Evolutionary conservation across 2,797 vertebrate species (phyloP).

Genomic region (Odontamblyopus rebecca): DNA sequence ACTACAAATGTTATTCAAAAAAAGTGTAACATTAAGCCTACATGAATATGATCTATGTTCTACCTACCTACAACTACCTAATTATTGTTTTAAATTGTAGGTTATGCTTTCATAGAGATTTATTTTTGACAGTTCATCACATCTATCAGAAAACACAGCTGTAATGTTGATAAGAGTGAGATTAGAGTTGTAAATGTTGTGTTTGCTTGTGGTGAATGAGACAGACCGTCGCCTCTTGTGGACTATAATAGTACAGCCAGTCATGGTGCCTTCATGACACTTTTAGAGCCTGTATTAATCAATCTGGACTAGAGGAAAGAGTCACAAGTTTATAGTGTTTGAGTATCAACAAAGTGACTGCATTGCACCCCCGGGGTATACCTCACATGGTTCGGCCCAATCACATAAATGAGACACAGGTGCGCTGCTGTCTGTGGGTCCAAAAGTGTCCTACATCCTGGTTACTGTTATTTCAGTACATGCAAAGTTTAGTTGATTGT

Average conservation of each 20-base stretch:
- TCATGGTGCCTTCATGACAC: constrained; percentile 54
- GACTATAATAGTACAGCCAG: constrained; percentile 21
- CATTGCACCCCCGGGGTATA: constrained; percentile 13
- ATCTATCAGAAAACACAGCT: constrained; percentile 60
- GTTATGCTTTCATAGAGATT: constrained; percentile 25
- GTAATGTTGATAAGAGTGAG: constrained; percentile 67
- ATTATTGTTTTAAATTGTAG: constrained; percentile 19
- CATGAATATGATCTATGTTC: neutral
- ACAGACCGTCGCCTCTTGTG: constrained; percentile 65
- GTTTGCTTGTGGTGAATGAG: constrained; percentile 61
- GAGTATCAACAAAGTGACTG: constrained; percentile 22
- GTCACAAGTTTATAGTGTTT: constrained; percentile 44
- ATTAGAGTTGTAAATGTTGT: constrained; percentile 68
- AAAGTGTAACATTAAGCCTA: neutral
- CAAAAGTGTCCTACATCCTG: constrained; percentile 39
- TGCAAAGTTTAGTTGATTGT: constrained; percentile 3
- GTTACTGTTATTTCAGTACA: neutral
- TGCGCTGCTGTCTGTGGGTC: constrained; percentile 44
- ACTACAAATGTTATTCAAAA: neutral
- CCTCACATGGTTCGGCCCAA: constrained; percentile 56
- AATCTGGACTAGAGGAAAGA: constrained; percentile 38
- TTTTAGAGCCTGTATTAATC: constrained; percentile 76
- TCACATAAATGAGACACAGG: constrained; percentile 61
- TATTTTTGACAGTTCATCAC: constrained; percentile 65
- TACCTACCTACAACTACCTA: neutral